Evolutionary conservation across 1,140 invertebrate species (phyloP).

Genomic region (Kradibia gibbosae): DNA sequence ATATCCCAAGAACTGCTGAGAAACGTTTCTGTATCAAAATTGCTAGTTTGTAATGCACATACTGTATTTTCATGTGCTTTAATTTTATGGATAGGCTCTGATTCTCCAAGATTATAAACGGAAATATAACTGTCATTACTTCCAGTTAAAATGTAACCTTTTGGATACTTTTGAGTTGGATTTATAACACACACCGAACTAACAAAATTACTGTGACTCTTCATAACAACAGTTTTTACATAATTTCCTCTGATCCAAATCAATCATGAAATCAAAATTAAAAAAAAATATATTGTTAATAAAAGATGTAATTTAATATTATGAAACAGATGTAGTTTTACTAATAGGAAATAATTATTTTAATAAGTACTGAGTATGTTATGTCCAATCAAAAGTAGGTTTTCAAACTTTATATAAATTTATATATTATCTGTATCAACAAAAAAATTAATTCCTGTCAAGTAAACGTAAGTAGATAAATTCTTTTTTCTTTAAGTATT

Average conservation of each 20-base stretch:
- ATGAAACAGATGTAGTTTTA: too few species aligned
- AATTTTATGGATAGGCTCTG: conserved; percentile 78
- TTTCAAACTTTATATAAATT: too few species aligned
- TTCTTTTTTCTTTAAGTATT: too few species aligned
- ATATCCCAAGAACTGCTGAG: conserved; percentile 93
- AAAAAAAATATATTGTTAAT: neutral
- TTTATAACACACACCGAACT: conserved; percentile 84
- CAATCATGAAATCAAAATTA: conserved; percentile 30
- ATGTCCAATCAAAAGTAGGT: too few species aligned
- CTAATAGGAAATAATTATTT: too few species aligned
- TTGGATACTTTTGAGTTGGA: conserved; percentile 78
- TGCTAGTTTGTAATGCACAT: conserved; percentile 77
- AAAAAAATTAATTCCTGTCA: too few species aligned
- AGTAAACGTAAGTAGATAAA: too few species aligned
- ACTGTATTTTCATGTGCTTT: conserved; percentile 87
- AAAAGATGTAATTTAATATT: neutral
- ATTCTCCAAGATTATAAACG: conserved; percentile 79
- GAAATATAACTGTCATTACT: conserved; percentile 90
- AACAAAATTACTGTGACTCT: conserved; percentile 90
- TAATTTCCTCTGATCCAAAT: conserved; percentile 58
- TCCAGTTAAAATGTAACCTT: conserved; percentile 88
- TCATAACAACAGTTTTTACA: conserved; percentile 78
- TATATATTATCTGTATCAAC: too few species aligned
- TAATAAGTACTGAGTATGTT: too few species aligned
- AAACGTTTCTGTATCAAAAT: conserved; percentile 72